Percentiles rank a stretch among this genome's conserved stretches.
phyloP scores from a whole-genome alignment of 1,140 invertebrate species.

The Drosophila melanica region DNA sequence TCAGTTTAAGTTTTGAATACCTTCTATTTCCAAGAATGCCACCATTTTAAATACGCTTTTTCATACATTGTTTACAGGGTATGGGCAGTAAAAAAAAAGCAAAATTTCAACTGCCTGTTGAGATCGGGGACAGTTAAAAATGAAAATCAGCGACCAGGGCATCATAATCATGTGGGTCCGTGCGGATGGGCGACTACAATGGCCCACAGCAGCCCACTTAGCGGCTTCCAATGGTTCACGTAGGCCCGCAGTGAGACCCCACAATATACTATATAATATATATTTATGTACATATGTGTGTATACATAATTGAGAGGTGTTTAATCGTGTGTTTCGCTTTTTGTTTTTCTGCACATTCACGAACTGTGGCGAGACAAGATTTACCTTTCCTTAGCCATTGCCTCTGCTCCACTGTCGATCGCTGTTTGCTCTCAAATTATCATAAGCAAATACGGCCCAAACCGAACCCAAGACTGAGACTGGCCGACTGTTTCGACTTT shows the following conservation, averaged over 20 bases:
- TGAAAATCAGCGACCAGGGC: slow-evolving; percentile 42
- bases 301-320: slow-evolving; percentile 82
- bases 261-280: slow-evolving; percentile 14
- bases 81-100: background rate
- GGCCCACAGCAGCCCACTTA: slow-evolving; percentile 59
- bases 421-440: slow-evolving; percentile 83
- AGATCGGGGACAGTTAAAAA: slow-evolving; percentile 38
- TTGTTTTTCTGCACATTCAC: slow-evolving; percentile 78
- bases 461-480: slow-evolving; percentile 16
- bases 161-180: slow-evolving; percentile 77
- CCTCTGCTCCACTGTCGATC: slow-evolving; percentile 56
- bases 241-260: slow-evolving; percentile 24
- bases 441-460: slow-evolving; percentile 77
- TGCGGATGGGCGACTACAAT: slow-evolving; percentile 37
- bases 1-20: no score
- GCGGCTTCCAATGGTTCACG: slow-evolving; percentile 59
- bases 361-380: slow-evolving; percentile 51
- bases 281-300: slow-evolving; percentile 16
- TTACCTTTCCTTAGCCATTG: slow-evolving; percentile 39
- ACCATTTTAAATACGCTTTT: background rate
- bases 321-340: slow-evolving; percentile 81
- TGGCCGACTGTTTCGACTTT: slow-evolving; percentile 58
- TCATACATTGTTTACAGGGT: slow-evolving; percentile 1
- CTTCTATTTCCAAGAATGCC: no score
- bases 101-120: background rate